Percentiles rank a stretch among this genome's conserved stretches.
These are phyloP conservation scores for Coreius guichenoti DNA, from an alignment of 2,797 vertebrate genomes.

Conservation along the genomic window DNA sequence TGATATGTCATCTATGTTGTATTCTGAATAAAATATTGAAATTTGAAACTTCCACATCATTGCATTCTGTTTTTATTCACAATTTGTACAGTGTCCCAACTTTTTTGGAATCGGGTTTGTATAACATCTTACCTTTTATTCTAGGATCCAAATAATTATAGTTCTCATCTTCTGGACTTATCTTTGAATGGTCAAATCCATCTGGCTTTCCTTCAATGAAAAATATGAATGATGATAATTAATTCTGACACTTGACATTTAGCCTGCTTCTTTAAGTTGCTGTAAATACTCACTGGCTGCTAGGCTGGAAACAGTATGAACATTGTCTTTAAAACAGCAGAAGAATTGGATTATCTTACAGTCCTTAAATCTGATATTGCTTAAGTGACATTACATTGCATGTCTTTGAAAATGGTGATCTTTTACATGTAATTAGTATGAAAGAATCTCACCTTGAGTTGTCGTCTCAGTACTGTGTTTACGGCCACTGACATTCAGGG, in stretches of 20 bases:
- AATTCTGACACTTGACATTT: not conserved
- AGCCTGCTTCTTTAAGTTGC: not conserved
- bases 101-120: too few species aligned
- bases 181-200: not conserved
- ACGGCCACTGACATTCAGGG: fast-evolving
- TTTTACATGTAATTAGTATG: not conserved
- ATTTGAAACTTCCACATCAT: too few species aligned
- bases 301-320: not conserved
- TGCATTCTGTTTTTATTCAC: too few species aligned
- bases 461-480: too few species aligned
- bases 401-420: not conserved
- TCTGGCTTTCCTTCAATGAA: not conserved
- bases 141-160: too few species aligned
- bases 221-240: not conserved
- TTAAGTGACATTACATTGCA: not conserved
- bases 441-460: too few species aligned
- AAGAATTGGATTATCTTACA: not conserved
- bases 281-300: not conserved
- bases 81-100: too few species aligned
- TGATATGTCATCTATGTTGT: too few species aligned
- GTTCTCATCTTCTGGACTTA: not conserved
- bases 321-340: not conserved
- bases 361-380: not conserved
- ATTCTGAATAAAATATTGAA: too few species aligned
- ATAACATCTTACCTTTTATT: not conserved